Evolutionary conservation across 2,113 vertebrate genomes (phyloP).

Genomic region (Oreocharis arfaki): DNA sequence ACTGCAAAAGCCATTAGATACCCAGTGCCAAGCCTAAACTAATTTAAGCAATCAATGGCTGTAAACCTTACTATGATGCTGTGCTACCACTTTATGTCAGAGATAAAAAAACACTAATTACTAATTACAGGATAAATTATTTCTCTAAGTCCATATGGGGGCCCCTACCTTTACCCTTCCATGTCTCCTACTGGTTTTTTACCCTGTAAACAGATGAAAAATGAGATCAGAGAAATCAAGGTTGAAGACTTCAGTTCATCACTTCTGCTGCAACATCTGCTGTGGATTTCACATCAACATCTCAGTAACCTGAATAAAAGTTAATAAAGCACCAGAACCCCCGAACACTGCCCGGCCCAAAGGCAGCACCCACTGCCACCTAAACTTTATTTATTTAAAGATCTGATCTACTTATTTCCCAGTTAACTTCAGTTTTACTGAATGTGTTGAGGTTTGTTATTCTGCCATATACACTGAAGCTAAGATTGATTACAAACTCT

Average conservation of each 20-base stretch:
- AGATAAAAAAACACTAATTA: background rate
- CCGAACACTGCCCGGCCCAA: background rate
- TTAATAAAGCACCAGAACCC: background rate
- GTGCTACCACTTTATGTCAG: background rate
- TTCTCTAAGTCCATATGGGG: background rate
- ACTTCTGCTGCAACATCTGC: background rate
- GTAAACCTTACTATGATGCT: background rate
- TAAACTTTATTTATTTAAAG: background rate
- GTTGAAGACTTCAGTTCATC: background rate
- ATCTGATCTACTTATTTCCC: background rate
- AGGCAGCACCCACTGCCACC: background rate
- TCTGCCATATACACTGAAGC: background rate
- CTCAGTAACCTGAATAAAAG: background rate
- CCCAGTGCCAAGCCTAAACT: background rate
- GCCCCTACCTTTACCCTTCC: background rate
- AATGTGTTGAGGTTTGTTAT: background rate
- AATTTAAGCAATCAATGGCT: background rate
- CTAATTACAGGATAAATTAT: background rate
- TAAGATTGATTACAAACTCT: background rate
- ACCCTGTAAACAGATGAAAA: background rate
- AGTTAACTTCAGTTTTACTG: background rate
- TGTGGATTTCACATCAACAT: background rate
- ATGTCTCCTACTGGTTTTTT: background rate
- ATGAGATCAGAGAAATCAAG: background rate
- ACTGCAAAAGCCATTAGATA: background rate